phyloP scores from a whole-genome alignment of 1,140 invertebrate genomes.

The Drosophila varians region DNA sequence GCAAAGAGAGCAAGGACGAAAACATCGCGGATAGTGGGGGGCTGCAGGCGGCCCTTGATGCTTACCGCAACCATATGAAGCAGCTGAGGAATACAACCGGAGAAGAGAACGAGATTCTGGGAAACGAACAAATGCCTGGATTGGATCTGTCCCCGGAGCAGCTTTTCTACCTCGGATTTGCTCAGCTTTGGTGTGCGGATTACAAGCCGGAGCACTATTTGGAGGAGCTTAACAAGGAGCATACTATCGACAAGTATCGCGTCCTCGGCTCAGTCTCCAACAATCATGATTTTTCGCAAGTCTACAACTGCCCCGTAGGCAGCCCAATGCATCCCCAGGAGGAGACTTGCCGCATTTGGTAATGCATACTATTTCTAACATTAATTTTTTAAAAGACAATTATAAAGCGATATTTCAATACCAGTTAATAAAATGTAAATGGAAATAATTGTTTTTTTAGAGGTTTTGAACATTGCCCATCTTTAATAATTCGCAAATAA shows the following conservation, averaged over 20 bases:
- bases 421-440: not conserved
- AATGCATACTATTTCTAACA: not conserved
- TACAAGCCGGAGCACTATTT: slow-evolving; percentile 71
- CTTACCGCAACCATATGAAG: slow-evolving; percentile 86
- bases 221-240: slow-evolving; percentile 64
- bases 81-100: slow-evolving; percentile 73
- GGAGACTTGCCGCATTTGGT: slow-evolving; percentile 83
- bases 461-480: no score
- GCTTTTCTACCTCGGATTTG: slow-evolving; percentile 95
- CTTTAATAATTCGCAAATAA: no score
- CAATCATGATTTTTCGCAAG: slow-evolving; percentile 86
- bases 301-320: slow-evolving; percentile 86
- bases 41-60: slow-evolving; percentile 93
- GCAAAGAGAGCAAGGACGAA: slow-evolving; percentile 87
- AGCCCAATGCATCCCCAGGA: slow-evolving; percentile 86
- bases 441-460: no score
- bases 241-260: slow-evolving; percentile 82
- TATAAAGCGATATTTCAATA: no score
- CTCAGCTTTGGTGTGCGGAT: slow-evolving; percentile 86
- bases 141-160: slow-evolving; percentile 92
- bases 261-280: slow-evolving; percentile 89
- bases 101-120: slow-evolving; percentile 60
- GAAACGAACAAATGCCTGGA: slow-evolving; percentile 89
- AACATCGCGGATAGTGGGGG: slow-evolving; percentile 94
- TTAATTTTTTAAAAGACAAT: not conserved